Evolutionary conservation across 2,113 vertebrate genomes (phyloP).

Genomic region (Cryptomyrus ogoouensis): DNA sequence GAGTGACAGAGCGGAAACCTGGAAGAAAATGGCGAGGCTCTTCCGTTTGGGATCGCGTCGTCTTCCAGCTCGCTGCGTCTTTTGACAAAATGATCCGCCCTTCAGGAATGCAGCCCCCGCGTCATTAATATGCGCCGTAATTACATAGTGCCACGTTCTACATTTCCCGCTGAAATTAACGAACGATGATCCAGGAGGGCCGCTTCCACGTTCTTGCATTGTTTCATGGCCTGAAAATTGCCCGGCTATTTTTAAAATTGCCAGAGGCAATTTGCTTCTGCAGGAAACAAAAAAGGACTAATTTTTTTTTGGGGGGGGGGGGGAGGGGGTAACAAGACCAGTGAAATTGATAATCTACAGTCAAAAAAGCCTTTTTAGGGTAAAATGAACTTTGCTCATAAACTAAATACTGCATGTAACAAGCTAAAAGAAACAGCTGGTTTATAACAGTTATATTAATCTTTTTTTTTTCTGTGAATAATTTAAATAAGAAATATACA

Average conservation of each 20-base stretch:
- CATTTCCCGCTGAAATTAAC: constrained; percentile 15
- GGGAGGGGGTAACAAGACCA: neutral
- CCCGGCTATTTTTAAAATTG: constrained; percentile 22
- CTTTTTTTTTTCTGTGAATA: neutral
- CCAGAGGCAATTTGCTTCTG: constrained; percentile 18
- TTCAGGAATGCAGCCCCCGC: neutral
- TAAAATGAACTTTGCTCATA: neutral
- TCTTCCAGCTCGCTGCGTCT: neutral
- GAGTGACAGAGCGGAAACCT: neutral
- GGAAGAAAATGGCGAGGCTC: neutral
- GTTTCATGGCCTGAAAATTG: constrained; percentile 13
- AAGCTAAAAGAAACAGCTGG: neutral
- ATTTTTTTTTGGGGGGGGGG: neutral
- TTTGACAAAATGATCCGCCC: constrained; percentile 13
- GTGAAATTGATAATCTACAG: constrained; percentile 12
- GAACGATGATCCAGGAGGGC: neutral
- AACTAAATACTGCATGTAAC: neutral
- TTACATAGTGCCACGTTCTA: constrained; percentile 12
- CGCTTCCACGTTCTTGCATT: neutral
- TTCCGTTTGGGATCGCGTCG: neutral
- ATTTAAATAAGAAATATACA: neutral
- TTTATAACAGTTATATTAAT: neutral
- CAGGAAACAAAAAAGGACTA: constrained; percentile 14
- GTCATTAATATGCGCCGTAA: neutral
- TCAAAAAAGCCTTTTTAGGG: constrained; percentile 14